These are phyloP conservation scores for Muscina levida DNA, from an alignment of 2,888 invertebrate species.

Conservation along the genomic window DNA sequence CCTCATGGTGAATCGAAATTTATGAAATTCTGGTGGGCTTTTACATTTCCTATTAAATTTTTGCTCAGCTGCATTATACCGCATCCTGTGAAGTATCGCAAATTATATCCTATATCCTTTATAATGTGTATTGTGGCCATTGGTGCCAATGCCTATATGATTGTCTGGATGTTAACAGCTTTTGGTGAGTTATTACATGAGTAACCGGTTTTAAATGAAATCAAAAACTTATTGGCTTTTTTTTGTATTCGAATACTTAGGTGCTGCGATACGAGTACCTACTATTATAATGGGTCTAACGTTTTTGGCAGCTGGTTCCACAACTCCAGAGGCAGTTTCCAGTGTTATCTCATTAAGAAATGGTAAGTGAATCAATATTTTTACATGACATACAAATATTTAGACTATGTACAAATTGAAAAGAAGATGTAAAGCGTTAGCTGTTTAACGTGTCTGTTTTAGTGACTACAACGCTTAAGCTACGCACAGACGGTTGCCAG, in stretches of 20 bases:
- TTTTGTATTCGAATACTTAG: slow-evolving; percentile 79
- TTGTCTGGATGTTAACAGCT: slow-evolving; percentile 95
- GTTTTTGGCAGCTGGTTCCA: slow-evolving; percentile 93
- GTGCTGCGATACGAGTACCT: slow-evolving; percentile 88
- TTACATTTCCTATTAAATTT: slow-evolving; percentile 86
- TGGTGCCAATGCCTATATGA: slow-evolving; percentile 90
- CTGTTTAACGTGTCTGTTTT: background rate
- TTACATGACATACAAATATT: background rate
- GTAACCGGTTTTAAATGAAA: background rate
- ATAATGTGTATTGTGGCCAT: slow-evolving; percentile 93
- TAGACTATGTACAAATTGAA: no score
- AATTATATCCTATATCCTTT: slow-evolving; percentile 88
- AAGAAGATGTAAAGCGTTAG: no score
- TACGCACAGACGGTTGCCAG: no score
- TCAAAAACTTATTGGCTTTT: background rate
- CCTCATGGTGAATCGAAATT: slow-evolving; percentile 76
- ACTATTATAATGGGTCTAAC: slow-evolving; percentile 96
- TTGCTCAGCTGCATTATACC: slow-evolving; percentile 86
- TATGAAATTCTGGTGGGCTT: slow-evolving; percentile 83
- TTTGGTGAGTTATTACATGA: slow-evolving; percentile 85
- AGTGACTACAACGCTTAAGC: background rate
- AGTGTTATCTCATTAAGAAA: slow-evolving; percentile 91
- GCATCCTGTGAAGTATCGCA: slow-evolving; percentile 83
- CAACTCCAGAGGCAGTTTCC: slow-evolving; percentile 90
- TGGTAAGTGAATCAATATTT: slow-evolving; percentile 84